Base-by-base conservation (phyloP, 2,113 vertebrate species). In the Peucedramus taeniatus region DNA sequence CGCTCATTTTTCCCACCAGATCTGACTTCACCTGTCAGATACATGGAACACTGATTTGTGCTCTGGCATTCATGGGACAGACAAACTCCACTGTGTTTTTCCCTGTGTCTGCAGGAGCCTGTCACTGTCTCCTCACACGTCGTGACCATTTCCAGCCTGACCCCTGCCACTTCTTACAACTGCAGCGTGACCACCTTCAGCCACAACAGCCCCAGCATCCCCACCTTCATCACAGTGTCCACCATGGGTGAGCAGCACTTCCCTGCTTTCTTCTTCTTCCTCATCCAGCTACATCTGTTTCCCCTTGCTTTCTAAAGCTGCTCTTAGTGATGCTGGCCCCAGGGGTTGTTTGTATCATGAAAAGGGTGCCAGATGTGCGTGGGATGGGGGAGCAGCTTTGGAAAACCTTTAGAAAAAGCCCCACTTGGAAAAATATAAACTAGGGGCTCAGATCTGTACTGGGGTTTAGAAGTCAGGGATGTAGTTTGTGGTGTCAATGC, bases 131-230 rank as follows among this genome's bases (percentile, higher is more conserved):
- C 94, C 51, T 98, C 98, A 5, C 99, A 99, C 0, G 97, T 99
- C 0, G 97, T 99, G 89, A 99, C 98, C 3, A 95, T 99, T 47
- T 98, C 98, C 22, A 98, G 98, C 82, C 97, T 99, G 63, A 96
- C 79, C 28, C 99, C 99, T 3, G 98, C 98, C 44, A 99, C 98
- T 2, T 96, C 98, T 64, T 99, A 99, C 97, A 99, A 99, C 98
- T 99, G 99, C 89, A 99, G 98, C 0, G 98, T 99, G 88, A 99
- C 98, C 94, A 99, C 98, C 86, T 98, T 99, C 97, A 99, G 99
- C 97, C 99, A 99, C 94, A 96, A 98, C 90, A 99, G 98, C 30
- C 96, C 99, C 94, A 99, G 99, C 13, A 57, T 97, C 9, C 98
- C 99, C 0, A 97, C 98, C 0, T 99, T 98, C 97, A 98, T 99